Percentiles rank a stretch among this genome's conserved stretches.
Evolutionary conservation across 2,797 vertebrate species (phyloP).

Genomic region (Arnoldichthys spilopterus): DNA sequence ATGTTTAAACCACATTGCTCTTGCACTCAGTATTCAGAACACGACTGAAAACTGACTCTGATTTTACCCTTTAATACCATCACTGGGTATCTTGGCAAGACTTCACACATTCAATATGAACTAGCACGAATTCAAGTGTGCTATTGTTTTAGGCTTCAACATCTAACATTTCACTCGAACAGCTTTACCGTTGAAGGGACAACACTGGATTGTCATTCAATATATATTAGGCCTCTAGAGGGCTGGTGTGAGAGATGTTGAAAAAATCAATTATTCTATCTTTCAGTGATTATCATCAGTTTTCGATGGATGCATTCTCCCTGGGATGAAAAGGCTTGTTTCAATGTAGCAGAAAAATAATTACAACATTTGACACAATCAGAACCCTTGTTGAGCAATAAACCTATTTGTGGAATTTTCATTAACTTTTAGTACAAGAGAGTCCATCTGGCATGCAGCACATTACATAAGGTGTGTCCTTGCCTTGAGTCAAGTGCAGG

Average conservation of each 20-base stretch:
- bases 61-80: neutral
- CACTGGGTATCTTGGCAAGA: neutral
- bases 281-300: constrained; percentile 33
- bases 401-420: constrained; percentile 48
- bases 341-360: constrained; percentile 40
- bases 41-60: constrained; percentile 1
- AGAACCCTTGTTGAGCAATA: constrained; percentile 43
- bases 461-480: constrained; percentile 27
- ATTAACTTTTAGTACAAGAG: constrained; percentile 42
- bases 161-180: neutral
- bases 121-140: neutral
- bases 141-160: neutral
- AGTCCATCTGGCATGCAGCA: constrained; percentile 38
- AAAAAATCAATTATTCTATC: constrained; percentile 26
- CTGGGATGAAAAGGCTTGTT: constrained; percentile 32
- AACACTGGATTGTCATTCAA: constrained; percentile 29
- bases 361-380: constrained; percentile 50
- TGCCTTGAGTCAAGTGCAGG: constrained; percentile 28
- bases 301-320: constrained; percentile 22
- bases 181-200: constrained; percentile 20
- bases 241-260: constrained; percentile 14
- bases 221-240: constrained; percentile 23
- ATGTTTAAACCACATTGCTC: too few relatives aligned
- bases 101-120: neutral
- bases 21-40: neutral